Evolutionary conservation across 2,113 vertebrate genomes (phyloP).

Genomic region (Datnioides undecimradiatus): DNA sequence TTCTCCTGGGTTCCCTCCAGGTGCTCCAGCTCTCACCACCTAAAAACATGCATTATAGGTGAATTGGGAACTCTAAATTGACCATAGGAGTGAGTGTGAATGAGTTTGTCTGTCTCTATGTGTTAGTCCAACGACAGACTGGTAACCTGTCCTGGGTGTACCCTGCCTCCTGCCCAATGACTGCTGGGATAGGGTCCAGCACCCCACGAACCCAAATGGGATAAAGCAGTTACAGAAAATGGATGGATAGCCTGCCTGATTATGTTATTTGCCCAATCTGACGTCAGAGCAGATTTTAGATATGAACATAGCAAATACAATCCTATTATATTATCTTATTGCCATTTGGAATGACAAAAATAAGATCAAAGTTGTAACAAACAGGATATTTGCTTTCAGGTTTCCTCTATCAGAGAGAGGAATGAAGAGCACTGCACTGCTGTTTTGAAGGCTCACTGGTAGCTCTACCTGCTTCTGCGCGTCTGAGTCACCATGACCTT

Average conservation of each 20-base stretch:
- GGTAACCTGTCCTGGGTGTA: too few relatives aligned
- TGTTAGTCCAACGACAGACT: too few relatives aligned
- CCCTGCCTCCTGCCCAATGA: too few relatives aligned
- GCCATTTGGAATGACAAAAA: neutral
- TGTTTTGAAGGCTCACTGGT: conserved; percentile 29
- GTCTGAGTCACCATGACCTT: conserved; percentile 73
- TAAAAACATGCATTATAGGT: too few relatives aligned
- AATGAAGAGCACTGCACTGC: neutral
- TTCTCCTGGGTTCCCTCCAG: too few relatives aligned
- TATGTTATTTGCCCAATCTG: neutral
- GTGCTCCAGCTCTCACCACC: too few relatives aligned
- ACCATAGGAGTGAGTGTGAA: too few relatives aligned
- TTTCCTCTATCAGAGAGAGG: conserved; percentile 5
- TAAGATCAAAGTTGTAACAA: neutral
- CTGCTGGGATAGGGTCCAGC: too few relatives aligned
- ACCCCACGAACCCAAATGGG: too few relatives aligned
- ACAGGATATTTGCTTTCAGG: neutral
- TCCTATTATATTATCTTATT: neutral
- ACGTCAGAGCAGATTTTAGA: neutral
- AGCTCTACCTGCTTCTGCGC: conserved; percentile 45
- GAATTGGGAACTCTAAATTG: too few relatives aligned
- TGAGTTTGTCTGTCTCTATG: too few relatives aligned
- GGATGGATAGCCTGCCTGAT: neutral
- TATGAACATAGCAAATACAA: neutral
- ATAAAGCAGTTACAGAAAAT: too few relatives aligned